Percentiles rank a stretch among this genome's conserved stretches.
Conservation (phyloP, 2,113 vertebrate genomes). For the Hippoglossus stenolepis region DNA sequence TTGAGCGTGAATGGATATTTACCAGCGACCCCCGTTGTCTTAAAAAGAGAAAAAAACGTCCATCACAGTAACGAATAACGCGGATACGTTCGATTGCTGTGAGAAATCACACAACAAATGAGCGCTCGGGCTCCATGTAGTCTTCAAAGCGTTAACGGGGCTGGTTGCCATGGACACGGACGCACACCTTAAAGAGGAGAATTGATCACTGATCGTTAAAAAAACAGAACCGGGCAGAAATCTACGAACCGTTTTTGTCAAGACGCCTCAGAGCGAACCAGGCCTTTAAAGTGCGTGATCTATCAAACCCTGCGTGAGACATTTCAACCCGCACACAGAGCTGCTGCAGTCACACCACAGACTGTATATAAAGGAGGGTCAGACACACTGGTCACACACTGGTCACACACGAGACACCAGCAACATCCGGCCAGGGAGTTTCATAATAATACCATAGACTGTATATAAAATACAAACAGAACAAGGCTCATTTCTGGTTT, state of each 20-base stretch:
- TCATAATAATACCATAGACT: no score
- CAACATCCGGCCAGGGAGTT: no score
- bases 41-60: not conserved
- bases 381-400: not conserved
- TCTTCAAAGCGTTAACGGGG: not conserved
- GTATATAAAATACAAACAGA: no score
- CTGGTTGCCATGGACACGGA: constrained; percentile 61
- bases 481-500: no score
- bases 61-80: no score
- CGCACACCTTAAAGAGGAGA: not conserved
- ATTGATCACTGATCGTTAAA: not conserved
- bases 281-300: not conserved
- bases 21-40: not conserved
- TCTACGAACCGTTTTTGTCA: constrained; percentile 77
- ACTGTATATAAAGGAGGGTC: no score
- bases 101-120: not conserved
- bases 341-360: not conserved
- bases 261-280: constrained; percentile 79
- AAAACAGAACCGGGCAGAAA: not conserved
- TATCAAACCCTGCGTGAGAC: constrained; percentile 43
- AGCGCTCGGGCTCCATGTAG: not conserved
- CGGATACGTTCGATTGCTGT: not conserved
- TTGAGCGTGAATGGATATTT: not conserved
- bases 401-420: not conserved
- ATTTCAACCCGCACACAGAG: constrained; percentile 33